These are phyloP conservation scores for Nebria ingens DNA, from an alignment of 1,140 invertebrate genomes.

Conservation along the genomic window DNA sequence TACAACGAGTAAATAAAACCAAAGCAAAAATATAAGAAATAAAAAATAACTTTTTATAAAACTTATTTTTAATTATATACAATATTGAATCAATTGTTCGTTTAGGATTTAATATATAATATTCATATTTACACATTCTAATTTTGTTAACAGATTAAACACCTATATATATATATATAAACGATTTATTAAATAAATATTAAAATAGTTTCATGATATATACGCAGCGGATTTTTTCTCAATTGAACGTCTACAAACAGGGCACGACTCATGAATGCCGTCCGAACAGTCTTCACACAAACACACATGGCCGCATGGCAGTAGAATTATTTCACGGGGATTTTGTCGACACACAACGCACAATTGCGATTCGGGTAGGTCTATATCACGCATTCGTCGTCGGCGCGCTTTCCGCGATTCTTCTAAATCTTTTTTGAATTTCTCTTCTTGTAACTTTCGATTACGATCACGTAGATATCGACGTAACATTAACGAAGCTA, in stretches of 20 bases:
- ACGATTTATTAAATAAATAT: too few relatives aligned
- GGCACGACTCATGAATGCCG: conserved; percentile 54
- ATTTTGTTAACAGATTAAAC: too few relatives aligned
- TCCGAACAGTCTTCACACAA: conserved; percentile 72
- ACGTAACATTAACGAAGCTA: conserved; percentile 49
- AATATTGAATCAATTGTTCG: too few relatives aligned
- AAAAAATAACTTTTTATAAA: too few relatives aligned
- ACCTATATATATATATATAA: too few relatives aligned
- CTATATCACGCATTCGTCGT: conserved; percentile 46
- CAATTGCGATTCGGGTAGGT: conserved; percentile 52
- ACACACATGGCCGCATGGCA: conserved; percentile 75
- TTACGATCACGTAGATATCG: conserved; percentile 47
- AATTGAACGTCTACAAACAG: conserved; percentile 58
- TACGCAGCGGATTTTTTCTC: conserved; percentile 56
- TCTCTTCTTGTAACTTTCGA: conserved; percentile 43
- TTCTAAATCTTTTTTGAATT: conserved; percentile 48
- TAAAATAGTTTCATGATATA: conserved; percentile 47
- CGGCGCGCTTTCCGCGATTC: conserved; percentile 50
- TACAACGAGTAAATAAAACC: too few relatives aligned
- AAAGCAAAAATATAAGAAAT: too few relatives aligned
- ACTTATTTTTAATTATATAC: too few relatives aligned
- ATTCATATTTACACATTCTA: too few relatives aligned
- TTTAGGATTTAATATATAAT: too few relatives aligned
- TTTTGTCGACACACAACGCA: conserved; percentile 69
- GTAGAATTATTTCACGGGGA: conserved; percentile 65